Evolutionary conservation across 2,888 invertebrate species (phyloP).

Genomic region (Napeogenes sylphis): DNA sequence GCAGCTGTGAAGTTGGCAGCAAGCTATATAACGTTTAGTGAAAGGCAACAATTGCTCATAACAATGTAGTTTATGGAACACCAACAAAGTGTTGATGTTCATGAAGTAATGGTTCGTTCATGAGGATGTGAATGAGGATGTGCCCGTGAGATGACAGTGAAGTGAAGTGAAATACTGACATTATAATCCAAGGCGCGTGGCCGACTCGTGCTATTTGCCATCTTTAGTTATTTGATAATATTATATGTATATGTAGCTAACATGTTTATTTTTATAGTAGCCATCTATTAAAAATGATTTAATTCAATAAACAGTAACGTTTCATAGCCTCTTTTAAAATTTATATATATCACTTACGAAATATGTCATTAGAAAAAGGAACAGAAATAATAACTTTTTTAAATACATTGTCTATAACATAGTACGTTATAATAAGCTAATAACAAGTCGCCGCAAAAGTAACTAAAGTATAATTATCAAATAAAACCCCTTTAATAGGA

Average conservation of each 20-base stretch:
- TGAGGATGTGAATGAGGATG: conserved; percentile 12
- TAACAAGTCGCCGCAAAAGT: not conserved
- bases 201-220: conserved; percentile 43
- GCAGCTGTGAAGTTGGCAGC: conserved; percentile 6
- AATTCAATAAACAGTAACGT: too few species aligned
- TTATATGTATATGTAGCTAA: not conserved
- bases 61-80: not conserved
- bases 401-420: not conserved
- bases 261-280: not conserved
- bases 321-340: too few species aligned
- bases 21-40: conserved; percentile 2
- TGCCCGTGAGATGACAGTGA: conserved; percentile 14
- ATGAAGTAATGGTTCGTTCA: not conserved
- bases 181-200: conserved; percentile 54
- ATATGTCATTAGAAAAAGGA: too few species aligned
- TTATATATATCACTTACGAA: too few species aligned
- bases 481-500: conserved; percentile 45
- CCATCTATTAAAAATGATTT: not conserved
- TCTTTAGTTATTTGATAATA: not conserved
- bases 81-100: not conserved
- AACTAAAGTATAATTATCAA: conserved; percentile 9
- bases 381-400: not conserved
- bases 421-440: not conserved
- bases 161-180: conserved; percentile 11
- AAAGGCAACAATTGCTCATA: not conserved